Percentiles rank a stretch among this genome's conserved stretches.
phyloP scores from a whole-genome alignment of 1,140 invertebrate genomes.

The Idris sp. region DNA sequence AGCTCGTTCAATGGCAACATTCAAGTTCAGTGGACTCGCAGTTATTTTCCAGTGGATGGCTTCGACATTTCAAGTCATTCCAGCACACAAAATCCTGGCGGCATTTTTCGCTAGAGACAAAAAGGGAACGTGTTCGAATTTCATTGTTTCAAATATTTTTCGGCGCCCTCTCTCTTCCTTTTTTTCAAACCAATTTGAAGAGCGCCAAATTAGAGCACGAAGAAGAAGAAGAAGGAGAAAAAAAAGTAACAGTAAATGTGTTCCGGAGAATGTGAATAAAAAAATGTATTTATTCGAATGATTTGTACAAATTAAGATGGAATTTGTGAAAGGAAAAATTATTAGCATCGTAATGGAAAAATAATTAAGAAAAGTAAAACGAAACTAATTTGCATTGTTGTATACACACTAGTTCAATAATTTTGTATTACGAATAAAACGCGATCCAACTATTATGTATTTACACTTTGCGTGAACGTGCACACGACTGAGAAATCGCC shows the following conservation, averaged over 20 bases:
- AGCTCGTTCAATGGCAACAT: slow-evolving; percentile 43
- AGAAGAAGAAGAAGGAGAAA: too few species aligned
- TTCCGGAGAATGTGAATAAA: too few species aligned
- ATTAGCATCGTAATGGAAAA: too few species aligned
- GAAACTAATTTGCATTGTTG: slow-evolving; percentile 29
- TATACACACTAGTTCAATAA: slow-evolving; percentile 30
- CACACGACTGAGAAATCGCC: slow-evolving; percentile 51
- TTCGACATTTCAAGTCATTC: slow-evolving; percentile 44
- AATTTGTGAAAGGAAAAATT: too few species aligned
- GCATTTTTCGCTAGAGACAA: slow-evolving; percentile 9
- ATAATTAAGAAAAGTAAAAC: slow-evolving; percentile 29
- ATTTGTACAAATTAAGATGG: too few species aligned
- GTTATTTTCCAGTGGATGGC: slow-evolving; percentile 53
- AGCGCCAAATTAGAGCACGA: too few species aligned
- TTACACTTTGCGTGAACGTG: slow-evolving; percentile 46
- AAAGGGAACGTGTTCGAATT: slow-evolving; percentile 27
- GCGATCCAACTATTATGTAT: slow-evolving; percentile 53
- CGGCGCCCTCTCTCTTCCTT: not conserved
- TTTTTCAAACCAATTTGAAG: not conserved
- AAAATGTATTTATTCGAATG: too few species aligned
- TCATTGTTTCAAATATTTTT: slow-evolving; percentile 19
- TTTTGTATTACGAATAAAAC: slow-evolving; percentile 49
- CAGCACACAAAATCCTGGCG: slow-evolving; percentile 12
- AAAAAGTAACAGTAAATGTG: too few species aligned
- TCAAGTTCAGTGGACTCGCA: slow-evolving; percentile 50